Base-by-base conservation (phyloP, 2,113 vertebrate genomes). In the Anthoscopus minutus region DNA sequence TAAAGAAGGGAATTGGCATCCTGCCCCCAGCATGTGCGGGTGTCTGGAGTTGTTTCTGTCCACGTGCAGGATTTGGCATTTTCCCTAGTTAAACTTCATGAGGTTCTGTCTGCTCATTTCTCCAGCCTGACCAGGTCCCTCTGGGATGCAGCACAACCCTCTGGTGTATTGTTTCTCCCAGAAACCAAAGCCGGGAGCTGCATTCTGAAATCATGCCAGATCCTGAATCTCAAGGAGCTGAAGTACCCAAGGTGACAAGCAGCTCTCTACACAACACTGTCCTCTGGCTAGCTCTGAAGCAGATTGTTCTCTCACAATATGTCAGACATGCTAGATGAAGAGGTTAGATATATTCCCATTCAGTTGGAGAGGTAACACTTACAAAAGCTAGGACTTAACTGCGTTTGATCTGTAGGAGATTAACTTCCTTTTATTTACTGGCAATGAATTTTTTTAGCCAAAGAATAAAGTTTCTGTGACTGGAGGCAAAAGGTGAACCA, bases 401-500 rank as follows among this genome's bases (percentile, higher is more conserved):
- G 42, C 24, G 62, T 84, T 69, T 37, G 44, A 10, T 81, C 15
- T 85, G 27, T 8, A 45, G 37, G 30, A 91, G 12, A 76, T n/a
- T 51, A 61, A 76, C 2, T 60, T 92, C 19, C 10, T 42, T 93
- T 86, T 73, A 37, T 12, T 42, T 70, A 24, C 14, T 88, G 76
- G 37, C 22, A 80, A 35, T 22, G 13, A 44, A 15, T 45, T 80
- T 45, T 80, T 67, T 80, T 65, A 53, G 18, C 18, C 47, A 70
- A 92, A 71, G 73, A 85, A 89, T 82, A 6, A 47, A 73, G 15
- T 13, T 85, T 72, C 33, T 81, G 3, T 74, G 40, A 38, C 89
- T 82, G 16, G 42, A 93, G 74, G 85, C 70, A 85, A 91, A 93
- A 82, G 57, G 8, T 69, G 62, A 95, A 76, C 57, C 4, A 8